Base-by-base conservation (phyloP, 2,888 invertebrate genomes). In the Halocaridina rubra region DNA sequence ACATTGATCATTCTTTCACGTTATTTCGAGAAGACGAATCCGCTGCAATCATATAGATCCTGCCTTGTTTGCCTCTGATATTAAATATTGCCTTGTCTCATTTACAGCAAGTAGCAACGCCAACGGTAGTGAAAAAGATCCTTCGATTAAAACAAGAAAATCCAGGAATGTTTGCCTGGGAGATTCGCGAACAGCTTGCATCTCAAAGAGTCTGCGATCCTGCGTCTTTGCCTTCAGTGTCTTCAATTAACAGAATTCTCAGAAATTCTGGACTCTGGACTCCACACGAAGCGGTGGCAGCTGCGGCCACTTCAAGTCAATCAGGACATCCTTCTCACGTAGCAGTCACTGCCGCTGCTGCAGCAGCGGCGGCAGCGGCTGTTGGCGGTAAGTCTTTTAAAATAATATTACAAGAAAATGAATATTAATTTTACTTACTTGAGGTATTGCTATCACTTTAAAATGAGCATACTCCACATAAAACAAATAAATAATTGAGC, bases 101-200 rank as follows among this genome's bases (percentile, higher is more conserved):
- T 32, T 57, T 39, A 39, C 94, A 97, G 96, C 97, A 98, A 96
- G 98, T 98, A 88, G 97, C 98, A 87, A 98, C 98, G 3, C 98
- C 98, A 1, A 96, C 97, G 0, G 97, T 98, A 0, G 97, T 98
- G 16, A 96, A 97, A 92, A 96, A 97, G 92, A 98, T 98, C 89
- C 93, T 98, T 39, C 95, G 97, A 4, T 94, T 97, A 89, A 98
- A 98, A 91, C 96, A 97, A 90, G 97, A 98, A 91, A 97, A 98
- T 91, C 98, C 98, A 0, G 96, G 97, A 4, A 96, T 98, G 94
- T 98, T 98, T 91, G 98, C 98, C 10, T 98, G 98, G 97, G 98
- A 98, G 92, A 98, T 98, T 88, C 93, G 98, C 0, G 96, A 98
- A 91, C 94, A 96, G 89, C 93, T 98, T 88, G 94, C 98, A 80